These are phyloP conservation scores for Hymenochirus boettgeri DNA, from an alignment of 2,113 vertebrate genomes.

Conservation along the genomic window DNA sequence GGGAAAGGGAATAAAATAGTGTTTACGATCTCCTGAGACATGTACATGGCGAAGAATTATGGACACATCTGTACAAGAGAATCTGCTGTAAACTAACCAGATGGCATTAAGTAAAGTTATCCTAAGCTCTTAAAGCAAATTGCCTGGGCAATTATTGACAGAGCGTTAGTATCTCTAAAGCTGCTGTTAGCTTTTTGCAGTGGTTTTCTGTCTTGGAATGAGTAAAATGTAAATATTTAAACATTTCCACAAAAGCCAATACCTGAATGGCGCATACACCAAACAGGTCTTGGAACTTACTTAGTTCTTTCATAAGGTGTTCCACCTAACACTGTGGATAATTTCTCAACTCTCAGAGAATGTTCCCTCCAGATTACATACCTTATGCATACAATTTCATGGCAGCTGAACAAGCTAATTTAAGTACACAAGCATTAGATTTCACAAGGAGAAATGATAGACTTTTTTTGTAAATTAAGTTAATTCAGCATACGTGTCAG, in stretches of 20 bases:
- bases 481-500: background rate
- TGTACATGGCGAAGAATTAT: constrained; percentile 17
- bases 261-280: constrained; percentile 1
- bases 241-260: background rate
- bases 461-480: background rate
- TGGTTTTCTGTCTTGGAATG: constrained; percentile 24
- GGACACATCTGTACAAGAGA: constrained; percentile 13
- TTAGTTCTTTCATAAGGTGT: background rate
- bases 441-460: background rate
- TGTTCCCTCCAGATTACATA: background rate
- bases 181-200: constrained; percentile 11
- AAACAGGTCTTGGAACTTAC: background rate
- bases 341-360: background rate
- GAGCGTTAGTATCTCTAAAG: constrained; percentile 25
- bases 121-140: constrained; percentile 7
- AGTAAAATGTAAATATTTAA: constrained; percentile 41
- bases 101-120: constrained; percentile 22
- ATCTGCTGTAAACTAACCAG: constrained; percentile 7
- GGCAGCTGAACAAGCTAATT: background rate
- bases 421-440: background rate
- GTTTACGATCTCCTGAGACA: constrained; percentile 15
- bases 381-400: background rate
- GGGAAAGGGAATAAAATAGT: constrained; percentile 15
- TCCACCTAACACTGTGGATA: background rate
- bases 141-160: constrained; percentile 30